Conservation (phyloP, 2,113 vertebrate species). For the Tenebrosternarchus preto region DNA sequence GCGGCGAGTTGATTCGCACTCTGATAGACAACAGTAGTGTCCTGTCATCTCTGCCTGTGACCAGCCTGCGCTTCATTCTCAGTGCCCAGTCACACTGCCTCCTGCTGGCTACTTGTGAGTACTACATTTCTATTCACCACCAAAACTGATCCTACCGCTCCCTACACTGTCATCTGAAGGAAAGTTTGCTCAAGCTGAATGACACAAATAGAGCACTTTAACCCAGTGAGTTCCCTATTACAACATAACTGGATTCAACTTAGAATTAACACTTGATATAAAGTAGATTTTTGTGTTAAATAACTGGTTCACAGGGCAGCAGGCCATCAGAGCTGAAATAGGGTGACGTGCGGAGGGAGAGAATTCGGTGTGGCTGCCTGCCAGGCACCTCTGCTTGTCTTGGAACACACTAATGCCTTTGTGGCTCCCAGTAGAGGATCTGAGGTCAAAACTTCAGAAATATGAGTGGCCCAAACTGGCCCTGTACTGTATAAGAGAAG, state of each 20-base stretch:
- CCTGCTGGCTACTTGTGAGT: constrained; percentile 60
- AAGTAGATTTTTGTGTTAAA: constrained; percentile 11
- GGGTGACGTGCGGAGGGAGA: neutral
- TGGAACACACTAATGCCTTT: no score
- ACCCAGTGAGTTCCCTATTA: no score
- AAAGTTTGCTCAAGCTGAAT: no score
- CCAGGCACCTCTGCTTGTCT: neutral
- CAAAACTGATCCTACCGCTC: no score
- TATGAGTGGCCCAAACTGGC: no score
- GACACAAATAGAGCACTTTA: no score
- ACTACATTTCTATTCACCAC: neutral
- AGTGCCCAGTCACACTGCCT: constrained; percentile 37
- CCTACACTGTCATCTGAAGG: no score
- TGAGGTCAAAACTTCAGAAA: neutral
- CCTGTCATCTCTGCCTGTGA: constrained; percentile 51
- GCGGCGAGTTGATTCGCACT: constrained; percentile 36
- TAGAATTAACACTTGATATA: neutral
- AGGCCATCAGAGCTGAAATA: neutral
- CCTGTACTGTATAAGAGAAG: no score
- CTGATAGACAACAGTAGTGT: constrained; percentile 50
- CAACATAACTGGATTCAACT: no score
- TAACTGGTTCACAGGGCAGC: neutral
- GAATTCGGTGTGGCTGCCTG: neutral
- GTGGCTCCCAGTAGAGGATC: neutral
- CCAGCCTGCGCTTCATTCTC: constrained; percentile 49